These are phyloP conservation scores for Lasaia peninsularis DNA, from an alignment of 1,140 invertebrate genomes.

Conservation along the genomic window DNA sequence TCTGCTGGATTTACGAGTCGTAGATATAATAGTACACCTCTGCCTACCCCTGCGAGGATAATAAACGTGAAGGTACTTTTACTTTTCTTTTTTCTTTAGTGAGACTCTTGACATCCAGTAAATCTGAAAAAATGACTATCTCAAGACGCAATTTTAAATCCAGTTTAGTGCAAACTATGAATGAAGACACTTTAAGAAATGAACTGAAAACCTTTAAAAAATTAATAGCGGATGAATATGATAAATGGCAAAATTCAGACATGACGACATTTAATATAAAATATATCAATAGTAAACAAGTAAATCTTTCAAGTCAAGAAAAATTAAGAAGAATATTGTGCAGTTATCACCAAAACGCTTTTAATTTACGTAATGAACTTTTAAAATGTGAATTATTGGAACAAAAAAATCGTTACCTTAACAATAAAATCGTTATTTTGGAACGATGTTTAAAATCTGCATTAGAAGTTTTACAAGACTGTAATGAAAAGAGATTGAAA, in stretches of 20 bases:
- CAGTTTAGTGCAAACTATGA: neutral
- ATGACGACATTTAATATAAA: neutral
- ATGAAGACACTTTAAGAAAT: neutral
- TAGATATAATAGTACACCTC: no score
- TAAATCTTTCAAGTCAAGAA: neutral
- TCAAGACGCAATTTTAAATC: neutral
- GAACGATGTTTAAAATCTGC: conserved; percentile 26
- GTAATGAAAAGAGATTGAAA: neutral
- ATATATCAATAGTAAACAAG: neutral
- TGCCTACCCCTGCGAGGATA: no score
- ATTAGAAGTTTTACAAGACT: conserved; percentile 24
- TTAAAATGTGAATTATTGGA: conserved; percentile 26
- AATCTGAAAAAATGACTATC: neutral
- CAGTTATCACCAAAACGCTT: neutral
- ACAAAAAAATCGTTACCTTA: conserved; percentile 37
- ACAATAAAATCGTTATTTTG: conserved; percentile 35
- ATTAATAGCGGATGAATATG: neutral
- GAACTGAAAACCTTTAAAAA: neutral
- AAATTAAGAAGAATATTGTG: neutral
- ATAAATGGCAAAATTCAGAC: neutral
- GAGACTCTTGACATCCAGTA: neutral
- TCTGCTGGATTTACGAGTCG: no score
- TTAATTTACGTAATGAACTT: conserved; percentile 23
- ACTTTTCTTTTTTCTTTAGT: no score
- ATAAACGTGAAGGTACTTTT: no score